These are phyloP conservation scores for Ibidorhyncha struthersii DNA, from an alignment of 2,113 vertebrate genomes.

Conservation along the genomic window DNA sequence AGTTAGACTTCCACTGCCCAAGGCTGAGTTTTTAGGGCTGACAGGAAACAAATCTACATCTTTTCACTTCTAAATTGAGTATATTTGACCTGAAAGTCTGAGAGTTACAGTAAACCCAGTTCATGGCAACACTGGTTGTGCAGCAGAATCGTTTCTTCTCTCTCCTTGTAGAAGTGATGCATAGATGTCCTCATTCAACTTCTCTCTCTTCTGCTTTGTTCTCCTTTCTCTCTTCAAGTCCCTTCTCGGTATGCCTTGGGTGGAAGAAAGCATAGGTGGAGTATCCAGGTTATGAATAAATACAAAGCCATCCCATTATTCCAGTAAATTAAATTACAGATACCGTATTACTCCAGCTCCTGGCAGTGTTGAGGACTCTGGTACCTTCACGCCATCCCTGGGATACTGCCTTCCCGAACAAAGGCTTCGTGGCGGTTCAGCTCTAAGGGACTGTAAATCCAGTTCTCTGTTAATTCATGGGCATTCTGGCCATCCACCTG, in stretches of 20 bases:
- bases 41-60: not conserved
- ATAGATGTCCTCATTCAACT: not conserved
- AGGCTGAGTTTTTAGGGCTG: not conserved
- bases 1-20: not conserved
- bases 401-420: not conserved
- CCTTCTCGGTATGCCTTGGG: not conserved
- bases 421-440: not conserved
- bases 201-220: not conserved
- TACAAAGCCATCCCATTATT: not conserved
- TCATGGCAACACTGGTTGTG: not conserved
- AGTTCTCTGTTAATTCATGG: not conserved
- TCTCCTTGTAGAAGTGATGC: not conserved
- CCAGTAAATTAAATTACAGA: not conserved
- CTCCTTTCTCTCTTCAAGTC: not conserved
- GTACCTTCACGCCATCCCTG: too few species aligned
- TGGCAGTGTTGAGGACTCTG: not conserved
- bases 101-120: not conserved
- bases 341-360: not conserved
- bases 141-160: not conserved
- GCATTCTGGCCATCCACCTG: slow-evolving; percentile 8
- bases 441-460: not conserved
- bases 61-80: not conserved
- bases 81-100: not conserved
- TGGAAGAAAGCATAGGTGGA: not conserved
- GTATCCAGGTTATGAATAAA: not conserved